A percentile compares a stretch with the other conserved stretches of the same genome.
phyloP scores from a whole-genome alignment of 2,888 invertebrate genomes.

The Cephus runcator region DNA sequence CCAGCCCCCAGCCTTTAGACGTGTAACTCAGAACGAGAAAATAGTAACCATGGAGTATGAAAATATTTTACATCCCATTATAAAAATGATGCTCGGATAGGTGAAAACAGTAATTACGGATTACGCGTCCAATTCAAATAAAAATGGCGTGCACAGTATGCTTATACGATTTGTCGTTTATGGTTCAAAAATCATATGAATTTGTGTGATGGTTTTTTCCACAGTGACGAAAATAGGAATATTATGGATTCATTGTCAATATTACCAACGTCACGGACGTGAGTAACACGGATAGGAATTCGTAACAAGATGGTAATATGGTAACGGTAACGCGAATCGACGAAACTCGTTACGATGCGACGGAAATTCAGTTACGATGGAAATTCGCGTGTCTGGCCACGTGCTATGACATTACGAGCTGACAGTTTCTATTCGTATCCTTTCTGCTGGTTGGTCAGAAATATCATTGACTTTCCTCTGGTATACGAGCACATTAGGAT shows the following conservation, averaged over 20 bases:
- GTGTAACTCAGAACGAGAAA: neutral
- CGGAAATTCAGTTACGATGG: conserved; percentile 1
- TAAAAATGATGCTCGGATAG: neutral
- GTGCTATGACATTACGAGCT: neutral
- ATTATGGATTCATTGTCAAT: neutral
- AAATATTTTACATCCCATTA: neutral
- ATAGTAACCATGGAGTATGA: neutral
- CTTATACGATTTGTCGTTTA: neutral
- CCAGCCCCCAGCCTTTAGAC: neutral
- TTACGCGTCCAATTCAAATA: neutral
- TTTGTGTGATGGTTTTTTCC: neutral
- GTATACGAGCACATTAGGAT: neutral
- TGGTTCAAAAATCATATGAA: neutral
- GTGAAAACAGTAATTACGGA: neutral
- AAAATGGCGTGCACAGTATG: neutral
- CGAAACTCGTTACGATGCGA: conserved; percentile 1
- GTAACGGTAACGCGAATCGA: conserved; percentile 2
- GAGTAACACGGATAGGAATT: neutral
- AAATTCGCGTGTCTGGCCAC: neutral
- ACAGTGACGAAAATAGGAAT: neutral
- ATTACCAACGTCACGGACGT: neutral
- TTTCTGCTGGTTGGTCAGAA: neutral
- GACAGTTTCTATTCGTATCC: neutral
- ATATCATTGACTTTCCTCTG: neutral
- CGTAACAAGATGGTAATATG: neutral